A percentile compares a stretch with the other conserved stretches of the same genome.
phyloP scores from a whole-genome alignment of 2,797 vertebrate species.

The Thripadectes ignobilis region DNA sequence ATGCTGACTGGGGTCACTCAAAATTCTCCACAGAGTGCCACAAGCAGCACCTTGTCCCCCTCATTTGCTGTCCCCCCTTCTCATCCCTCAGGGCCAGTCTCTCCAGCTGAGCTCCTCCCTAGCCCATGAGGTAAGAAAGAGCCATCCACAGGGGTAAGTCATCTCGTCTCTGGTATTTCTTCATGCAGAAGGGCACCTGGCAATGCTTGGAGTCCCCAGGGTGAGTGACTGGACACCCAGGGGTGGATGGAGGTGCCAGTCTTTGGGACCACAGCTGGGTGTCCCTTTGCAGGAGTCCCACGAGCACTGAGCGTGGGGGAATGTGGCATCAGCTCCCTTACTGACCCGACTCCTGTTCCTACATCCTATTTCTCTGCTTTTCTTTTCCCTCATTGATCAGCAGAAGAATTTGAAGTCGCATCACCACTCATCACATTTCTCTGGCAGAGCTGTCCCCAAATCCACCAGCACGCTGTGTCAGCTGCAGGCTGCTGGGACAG shows the following conservation, averaged over 20 bases:
- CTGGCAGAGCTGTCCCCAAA: too few species aligned
- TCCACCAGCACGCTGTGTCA: too few species aligned
- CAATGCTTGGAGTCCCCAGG: not conserved
- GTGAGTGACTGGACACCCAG: not conserved
- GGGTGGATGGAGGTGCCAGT: too few species aligned
- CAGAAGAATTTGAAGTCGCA: too few species aligned
- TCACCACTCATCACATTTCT: too few species aligned
- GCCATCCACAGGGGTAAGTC: not conserved
- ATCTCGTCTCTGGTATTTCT: not conserved
- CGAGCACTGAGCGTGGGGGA: not conserved
- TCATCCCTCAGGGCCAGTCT: not conserved
- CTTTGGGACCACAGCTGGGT: rapidly evolving
- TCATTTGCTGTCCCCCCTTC: not conserved
- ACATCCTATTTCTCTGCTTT: too few species aligned
- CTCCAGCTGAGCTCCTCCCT: not conserved
- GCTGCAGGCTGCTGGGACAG: too few species aligned
- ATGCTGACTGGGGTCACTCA: rapidly evolving
- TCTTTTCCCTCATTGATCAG: too few species aligned
- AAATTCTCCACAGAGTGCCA: not conserved
- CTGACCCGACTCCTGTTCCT: too few species aligned
- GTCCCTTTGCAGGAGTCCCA: not conserved
- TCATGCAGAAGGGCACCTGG: not conserved
- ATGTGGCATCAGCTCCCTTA: not conserved
- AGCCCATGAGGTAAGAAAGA: not conserved
- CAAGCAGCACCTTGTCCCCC: not conserved